Conservation (phyloP, 2,888 invertebrate genomes). For the Drosophila meridionalis region DNA sequence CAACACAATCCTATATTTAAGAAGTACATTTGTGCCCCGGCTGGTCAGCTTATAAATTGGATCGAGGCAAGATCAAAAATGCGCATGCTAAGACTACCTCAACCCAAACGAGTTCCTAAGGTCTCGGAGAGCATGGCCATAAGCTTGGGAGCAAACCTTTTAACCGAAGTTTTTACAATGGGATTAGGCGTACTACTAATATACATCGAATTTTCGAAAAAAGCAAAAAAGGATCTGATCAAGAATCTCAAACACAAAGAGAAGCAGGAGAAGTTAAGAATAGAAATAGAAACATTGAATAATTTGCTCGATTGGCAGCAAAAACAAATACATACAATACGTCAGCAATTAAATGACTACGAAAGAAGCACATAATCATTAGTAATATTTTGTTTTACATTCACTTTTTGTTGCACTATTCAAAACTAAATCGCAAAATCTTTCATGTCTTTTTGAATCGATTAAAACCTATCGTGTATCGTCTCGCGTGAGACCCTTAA, state of each 20-base stretch:
- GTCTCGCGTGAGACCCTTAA: neutral
- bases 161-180: constrained; percentile 50
- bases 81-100: constrained; percentile 43
- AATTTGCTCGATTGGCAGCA: constrained; percentile 39
- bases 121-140: constrained; percentile 40
- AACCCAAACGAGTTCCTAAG: constrained; percentile 48
- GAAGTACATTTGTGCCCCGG: constrained; percentile 41
- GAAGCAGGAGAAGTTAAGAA: neutral
- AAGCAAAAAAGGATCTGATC: constrained; percentile 35
- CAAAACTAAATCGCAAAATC: neutral
- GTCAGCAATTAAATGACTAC: constrained; percentile 10
- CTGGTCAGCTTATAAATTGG: constrained; percentile 54
- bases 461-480: neutral
- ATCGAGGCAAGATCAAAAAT: constrained; percentile 54
- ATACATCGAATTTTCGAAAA: constrained; percentile 45
- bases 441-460: neutral
- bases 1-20: constrained; percentile 36
- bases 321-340: constrained; percentile 36
- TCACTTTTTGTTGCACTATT: neutral
- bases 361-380: neutral
- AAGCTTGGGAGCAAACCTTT: constrained; percentile 43
- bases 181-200: constrained; percentile 26
- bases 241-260: constrained; percentile 18
- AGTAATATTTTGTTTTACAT: neutral
- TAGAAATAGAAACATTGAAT: constrained; percentile 23